These are phyloP conservation scores for Xestia rhomboidea DNA, from an alignment of 2,888 invertebrate genomes.

Conservation along the genomic window DNA sequence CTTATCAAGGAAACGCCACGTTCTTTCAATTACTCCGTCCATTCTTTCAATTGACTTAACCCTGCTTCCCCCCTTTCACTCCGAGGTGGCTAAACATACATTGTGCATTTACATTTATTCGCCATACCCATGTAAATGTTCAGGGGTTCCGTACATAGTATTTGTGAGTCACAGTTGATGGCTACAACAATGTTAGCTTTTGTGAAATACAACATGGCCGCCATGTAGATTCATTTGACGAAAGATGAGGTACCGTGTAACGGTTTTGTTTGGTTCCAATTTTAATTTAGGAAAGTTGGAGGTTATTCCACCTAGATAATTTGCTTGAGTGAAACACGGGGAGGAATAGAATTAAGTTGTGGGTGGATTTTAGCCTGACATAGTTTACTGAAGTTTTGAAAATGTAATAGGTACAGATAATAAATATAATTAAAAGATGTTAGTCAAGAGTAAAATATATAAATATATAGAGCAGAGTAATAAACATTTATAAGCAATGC, in stretches of 20 bases:
- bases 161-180: constrained; percentile 55
- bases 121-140: constrained; percentile 63
- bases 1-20: constrained; percentile 3
- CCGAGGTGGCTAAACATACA: constrained; percentile 61
- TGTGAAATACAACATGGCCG: constrained; percentile 39
- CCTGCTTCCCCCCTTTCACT: constrained; percentile 27
- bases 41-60: constrained; percentile 51
- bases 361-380: not conserved
- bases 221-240: constrained; percentile 28
- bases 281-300: constrained; percentile 29
- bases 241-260: constrained; percentile 10
- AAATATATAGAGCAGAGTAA: not conserved
- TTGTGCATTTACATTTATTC: constrained; percentile 64
- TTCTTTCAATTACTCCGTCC: constrained; percentile 40
- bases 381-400: not conserved
- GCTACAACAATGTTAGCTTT: constrained; percentile 54
- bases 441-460: not conserved
- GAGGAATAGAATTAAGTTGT: not conserved
- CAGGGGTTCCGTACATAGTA: constrained; percentile 44
- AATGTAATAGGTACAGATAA: not conserved
- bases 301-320: not conserved
- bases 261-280: constrained; percentile 30
- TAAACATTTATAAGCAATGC: not conserved
- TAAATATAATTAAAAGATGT: not conserved
- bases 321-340: not conserved